phyloP scores from a whole-genome alignment of 1,140 invertebrate genomes.

The Drosophila navojoa region DNA sequence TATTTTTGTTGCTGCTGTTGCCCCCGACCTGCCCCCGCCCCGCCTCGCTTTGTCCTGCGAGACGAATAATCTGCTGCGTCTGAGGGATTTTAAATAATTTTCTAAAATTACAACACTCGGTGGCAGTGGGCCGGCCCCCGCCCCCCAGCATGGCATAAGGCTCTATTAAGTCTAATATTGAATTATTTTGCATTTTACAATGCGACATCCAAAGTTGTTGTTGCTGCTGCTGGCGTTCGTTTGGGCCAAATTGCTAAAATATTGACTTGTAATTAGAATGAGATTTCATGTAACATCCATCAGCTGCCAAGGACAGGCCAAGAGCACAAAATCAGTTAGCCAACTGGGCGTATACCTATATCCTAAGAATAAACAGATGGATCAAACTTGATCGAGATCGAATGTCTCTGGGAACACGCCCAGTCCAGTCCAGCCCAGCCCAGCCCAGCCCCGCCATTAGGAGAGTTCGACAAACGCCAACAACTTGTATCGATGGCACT shows the following conservation, averaged over 20 bases:
- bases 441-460: slow-evolving; percentile 11
- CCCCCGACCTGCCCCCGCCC: background rate
- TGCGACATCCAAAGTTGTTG: too few relatives aligned
- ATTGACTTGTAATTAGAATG: slow-evolving; percentile 66
- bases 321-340: background rate
- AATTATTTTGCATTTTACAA: slow-evolving; percentile 59
- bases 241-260: slow-evolving; percentile 58
- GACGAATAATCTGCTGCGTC: slow-evolving; percentile 27
- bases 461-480: background rate
- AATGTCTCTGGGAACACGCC: background rate
- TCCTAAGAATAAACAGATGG: too few relatives aligned
- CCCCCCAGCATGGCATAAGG: slow-evolving; percentile 24
- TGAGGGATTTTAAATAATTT: slow-evolving; percentile 53
- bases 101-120: slow-evolving; percentile 64
- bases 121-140: background rate
- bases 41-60: background rate
- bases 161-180: slow-evolving; percentile 68
- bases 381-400: too few relatives aligned
- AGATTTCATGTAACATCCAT: slow-evolving; percentile 11
- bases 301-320: background rate
- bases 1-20: background rate
- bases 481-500: slow-evolving; percentile 9
- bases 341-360: background rate
- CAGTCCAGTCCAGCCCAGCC: background rate
- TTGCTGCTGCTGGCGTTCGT: slow-evolving; percentile 16